phyloP scores from a whole-genome alignment of 35 echinoderm and acorn worm genomes.

The Ophioderma brevispina region DNA sequence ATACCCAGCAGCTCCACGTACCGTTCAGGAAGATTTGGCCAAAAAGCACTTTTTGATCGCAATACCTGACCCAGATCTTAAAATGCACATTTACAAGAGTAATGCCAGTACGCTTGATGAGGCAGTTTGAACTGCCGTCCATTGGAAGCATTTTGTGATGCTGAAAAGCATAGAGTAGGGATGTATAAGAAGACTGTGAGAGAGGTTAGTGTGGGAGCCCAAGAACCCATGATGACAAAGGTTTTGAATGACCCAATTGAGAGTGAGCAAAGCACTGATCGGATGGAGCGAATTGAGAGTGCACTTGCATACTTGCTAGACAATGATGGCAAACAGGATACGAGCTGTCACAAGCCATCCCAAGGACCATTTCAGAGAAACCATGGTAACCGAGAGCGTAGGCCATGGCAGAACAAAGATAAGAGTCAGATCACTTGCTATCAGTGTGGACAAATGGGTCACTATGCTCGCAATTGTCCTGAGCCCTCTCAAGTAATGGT shows the following conservation, averaged over 20 bases:
- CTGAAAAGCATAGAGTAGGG: neutral
- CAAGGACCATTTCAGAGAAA: neutral
- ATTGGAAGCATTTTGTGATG: neutral
- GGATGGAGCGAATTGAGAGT: neutral
- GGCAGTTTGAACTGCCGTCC: neutral
- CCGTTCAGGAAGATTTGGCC: neutral
- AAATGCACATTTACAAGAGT: neutral
- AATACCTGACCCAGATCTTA: neutral
- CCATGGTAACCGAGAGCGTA: neutral
- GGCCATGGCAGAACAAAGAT: neutral
- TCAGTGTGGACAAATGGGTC: neutral
- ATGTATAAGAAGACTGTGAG: neutral
- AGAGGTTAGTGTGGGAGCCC: neutral
- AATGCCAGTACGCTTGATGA: neutral
- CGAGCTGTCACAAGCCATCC: too few species aligned
- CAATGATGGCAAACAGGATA: too few species aligned
- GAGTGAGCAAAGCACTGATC: neutral
- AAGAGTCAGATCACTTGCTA: neutral
- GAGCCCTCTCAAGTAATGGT: too few species aligned
- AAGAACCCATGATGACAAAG: too few species aligned
- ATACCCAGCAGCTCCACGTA: slow-evolving; percentile 21
- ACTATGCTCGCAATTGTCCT: neutral
- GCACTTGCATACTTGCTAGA: too few species aligned
- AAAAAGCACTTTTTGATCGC: neutral
- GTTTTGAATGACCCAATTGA: neutral